A percentile compares a stretch with the other conserved stretches of the same genome.
Conservation (phyloP, 1,140 invertebrate genomes). For the Megalopta genalis region DNA sequence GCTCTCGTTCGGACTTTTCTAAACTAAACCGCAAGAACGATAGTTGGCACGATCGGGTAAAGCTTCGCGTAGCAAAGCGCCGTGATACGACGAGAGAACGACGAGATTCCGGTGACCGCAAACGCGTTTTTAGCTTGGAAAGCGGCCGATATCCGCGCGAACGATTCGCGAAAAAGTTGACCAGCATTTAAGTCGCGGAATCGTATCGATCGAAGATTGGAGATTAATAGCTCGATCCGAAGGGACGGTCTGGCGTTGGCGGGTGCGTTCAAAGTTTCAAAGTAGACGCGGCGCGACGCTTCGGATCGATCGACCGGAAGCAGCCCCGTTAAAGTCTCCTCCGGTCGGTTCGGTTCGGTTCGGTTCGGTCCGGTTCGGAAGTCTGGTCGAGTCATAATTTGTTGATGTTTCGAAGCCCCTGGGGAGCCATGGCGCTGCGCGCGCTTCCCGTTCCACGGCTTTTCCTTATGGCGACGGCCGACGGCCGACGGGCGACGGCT, state of each 20-base stretch:
- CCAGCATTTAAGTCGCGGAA: background rate
- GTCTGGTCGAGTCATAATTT: slow-evolving; percentile 31
- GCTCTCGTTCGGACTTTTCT: too few relatives aligned
- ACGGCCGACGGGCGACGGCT: too few relatives aligned
- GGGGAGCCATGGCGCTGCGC: background rate
- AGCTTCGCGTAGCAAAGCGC: too few relatives aligned
- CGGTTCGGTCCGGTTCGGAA: slow-evolving; percentile 8
- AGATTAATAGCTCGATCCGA: too few relatives aligned
- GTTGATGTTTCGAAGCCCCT: slow-evolving; percentile 1
- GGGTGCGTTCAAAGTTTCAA: too few relatives aligned
- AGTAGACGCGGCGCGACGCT: background rate
- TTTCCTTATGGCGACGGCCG: background rate
- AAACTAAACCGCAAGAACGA: too few relatives aligned
- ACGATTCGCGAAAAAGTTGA: too few relatives aligned
- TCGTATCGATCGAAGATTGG: background rate
- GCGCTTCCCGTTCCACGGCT: background rate
- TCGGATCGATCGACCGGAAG: slow-evolving; percentile 35
- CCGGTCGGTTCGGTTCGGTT: slow-evolving; percentile 8
- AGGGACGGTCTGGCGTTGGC: background rate
- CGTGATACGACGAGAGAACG: too few relatives aligned
- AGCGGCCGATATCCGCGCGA: too few relatives aligned
- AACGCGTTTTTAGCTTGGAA: too few relatives aligned
- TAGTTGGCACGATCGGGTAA: too few relatives aligned
- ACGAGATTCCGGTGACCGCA: too few relatives aligned
- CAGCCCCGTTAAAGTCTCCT: slow-evolving; percentile 15